A percentile compares a stretch with the other conserved stretches of the same genome.
phyloP scores from a whole-genome alignment of 2,888 invertebrate species.

The Malthinus seriepunctatus region DNA sequence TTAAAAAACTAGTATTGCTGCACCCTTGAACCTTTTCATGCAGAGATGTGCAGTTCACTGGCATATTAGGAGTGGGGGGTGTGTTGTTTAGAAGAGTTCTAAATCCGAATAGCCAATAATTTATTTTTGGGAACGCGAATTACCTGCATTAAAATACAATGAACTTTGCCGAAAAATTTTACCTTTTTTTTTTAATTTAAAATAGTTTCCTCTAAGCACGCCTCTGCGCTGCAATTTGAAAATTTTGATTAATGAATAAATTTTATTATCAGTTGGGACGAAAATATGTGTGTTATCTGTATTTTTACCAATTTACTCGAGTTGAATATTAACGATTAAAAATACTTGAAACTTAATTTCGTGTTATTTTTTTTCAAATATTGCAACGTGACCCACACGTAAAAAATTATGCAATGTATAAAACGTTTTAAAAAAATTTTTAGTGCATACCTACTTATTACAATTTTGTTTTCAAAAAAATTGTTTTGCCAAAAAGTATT shows the following conservation, averaged over 20 bases:
- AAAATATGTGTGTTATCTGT: constrained; percentile 2
- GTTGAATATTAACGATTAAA: constrained; percentile 3
- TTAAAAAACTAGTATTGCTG: constrained; percentile 18
- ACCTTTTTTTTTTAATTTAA: not conserved
- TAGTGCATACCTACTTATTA: not conserved
- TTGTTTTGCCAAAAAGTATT: constrained; percentile 5
- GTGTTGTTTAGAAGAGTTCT: constrained; percentile 2
- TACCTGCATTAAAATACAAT: constrained; percentile 3
- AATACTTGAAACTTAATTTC: not conserved
- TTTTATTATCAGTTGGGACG: not conserved
- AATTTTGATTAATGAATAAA: not conserved
- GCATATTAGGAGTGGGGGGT: constrained; percentile 6
- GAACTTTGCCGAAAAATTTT: not conserved
- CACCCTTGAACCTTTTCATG: constrained; percentile 21
- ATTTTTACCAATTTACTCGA: constrained; percentile 3
- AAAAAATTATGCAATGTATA: no score
- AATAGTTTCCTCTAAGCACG: not conserved
- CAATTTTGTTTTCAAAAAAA: not conserved
- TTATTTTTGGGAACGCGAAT: constrained; percentile 3
- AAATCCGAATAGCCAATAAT: constrained; percentile 5
- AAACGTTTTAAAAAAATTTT: no score
- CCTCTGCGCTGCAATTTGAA: not conserved
- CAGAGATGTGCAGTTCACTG: constrained; percentile 10
- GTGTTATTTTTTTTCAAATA: no score
- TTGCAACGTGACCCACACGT: no score